These are phyloP conservation scores for Labroides dimidiatus DNA, from an alignment of 2,797 vertebrate species.

Conservation along the genomic window DNA sequence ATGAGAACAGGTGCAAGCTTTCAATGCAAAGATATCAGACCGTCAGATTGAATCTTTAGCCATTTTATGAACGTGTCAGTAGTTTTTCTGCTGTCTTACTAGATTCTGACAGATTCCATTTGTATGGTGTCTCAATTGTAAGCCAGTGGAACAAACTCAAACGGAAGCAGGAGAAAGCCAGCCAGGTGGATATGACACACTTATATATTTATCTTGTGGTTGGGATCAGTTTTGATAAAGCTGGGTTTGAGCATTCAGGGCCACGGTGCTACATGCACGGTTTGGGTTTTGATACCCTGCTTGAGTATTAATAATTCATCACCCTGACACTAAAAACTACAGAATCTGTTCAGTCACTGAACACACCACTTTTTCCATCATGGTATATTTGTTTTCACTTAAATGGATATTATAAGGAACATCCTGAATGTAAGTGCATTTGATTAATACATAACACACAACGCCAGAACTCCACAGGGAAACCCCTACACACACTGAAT, in stretches of 20 bases:
- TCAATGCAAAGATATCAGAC: no score
- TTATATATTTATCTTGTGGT: neutral
- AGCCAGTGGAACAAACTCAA: neutral
- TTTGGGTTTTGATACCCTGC: neutral
- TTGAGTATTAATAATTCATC: constrained; percentile 47
- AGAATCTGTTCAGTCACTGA: constrained; percentile 25
- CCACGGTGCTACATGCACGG: constrained; percentile 1
- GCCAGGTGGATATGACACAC: constrained; percentile 2
- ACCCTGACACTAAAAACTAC: constrained; percentile 27
- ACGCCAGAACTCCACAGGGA: constrained; percentile 6
- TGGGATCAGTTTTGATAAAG: neutral
- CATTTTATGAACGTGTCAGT: constrained; percentile 18
- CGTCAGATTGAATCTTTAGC: constrained; percentile 19
- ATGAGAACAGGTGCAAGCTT: constrained; percentile 15
- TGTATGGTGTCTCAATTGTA: constrained; percentile 4
- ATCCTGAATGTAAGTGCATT: neutral
- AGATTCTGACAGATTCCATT: constrained; percentile 6
- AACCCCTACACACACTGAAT: constrained; percentile 22
- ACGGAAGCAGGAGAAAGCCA: neutral
- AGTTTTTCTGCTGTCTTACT: neutral
- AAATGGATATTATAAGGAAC: neutral
- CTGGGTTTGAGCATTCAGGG: neutral
- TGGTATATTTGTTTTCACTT: constrained; percentile 19
- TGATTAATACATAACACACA: constrained; percentile 1
- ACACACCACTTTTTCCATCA: constrained; percentile 16